phyloP scores from a whole-genome alignment of 2,113 vertebrate genomes.

The Prunella fulvescens region DNA sequence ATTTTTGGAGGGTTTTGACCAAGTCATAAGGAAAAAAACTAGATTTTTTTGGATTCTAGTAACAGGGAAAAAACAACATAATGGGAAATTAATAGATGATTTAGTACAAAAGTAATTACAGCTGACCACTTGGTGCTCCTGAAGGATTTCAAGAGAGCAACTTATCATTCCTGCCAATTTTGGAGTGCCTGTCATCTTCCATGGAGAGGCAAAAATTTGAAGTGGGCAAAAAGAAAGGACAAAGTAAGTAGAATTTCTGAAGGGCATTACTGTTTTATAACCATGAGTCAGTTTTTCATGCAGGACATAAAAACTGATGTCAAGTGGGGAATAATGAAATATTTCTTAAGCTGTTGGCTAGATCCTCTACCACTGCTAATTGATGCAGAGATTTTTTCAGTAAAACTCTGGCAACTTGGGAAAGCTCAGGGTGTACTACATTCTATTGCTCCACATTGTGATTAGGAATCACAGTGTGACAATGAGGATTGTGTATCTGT shows the following conservation, averaged over 20 bases:
- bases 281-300: background rate
- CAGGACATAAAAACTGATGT: background rate
- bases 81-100: background rate
- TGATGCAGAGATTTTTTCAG: background rate
- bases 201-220: background rate
- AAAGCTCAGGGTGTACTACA: background rate
- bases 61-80: background rate
- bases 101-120: background rate
- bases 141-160: background rate
- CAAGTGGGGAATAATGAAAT: conserved; percentile 19
- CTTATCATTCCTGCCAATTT: background rate
- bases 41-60: background rate
- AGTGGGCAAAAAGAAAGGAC: background rate
- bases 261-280: background rate
- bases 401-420: background rate
- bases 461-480: background rate
- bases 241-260: background rate
- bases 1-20: background rate
- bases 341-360: background rate
- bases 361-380: background rate
- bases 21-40: background rate
- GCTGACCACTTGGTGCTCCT: background rate
- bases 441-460: background rate
- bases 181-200: background rate
- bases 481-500: background rate